Base-by-base conservation (phyloP, 64 coral and sea anemone species). In the Acropora yongei region DNA sequence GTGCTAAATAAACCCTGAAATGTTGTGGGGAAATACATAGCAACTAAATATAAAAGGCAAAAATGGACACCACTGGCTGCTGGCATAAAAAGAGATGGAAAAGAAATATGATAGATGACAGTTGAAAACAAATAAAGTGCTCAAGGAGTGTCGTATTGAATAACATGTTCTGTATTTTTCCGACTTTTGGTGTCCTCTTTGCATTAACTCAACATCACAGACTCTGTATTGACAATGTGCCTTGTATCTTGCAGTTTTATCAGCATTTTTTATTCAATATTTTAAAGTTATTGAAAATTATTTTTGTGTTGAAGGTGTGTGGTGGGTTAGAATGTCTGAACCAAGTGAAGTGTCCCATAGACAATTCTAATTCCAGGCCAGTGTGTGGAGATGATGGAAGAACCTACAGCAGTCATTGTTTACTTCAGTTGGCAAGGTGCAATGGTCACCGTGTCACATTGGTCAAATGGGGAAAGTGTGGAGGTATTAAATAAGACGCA, bases 371-470 rank as follows among this genome's bases (percentile, higher is more conserved):
- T 16, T 9, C 44, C 47, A 87, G 13, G 48, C 83, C 82, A 69
- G 91, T 93, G 6, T 93, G 91, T 80, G 91, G 91, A 41, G 87
- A 74, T 65, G 91, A 93, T 41, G 47, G 76, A 10, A 86, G 74
- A 55, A 93, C 84, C 0, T 93, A 93, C 66, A 75, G 74, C 74
- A 93, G 91, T 80, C 91, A 84, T 11, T 93, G 91, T 47, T 60
- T 79, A 39, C 50, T 93, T 44, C 91, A 93, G 61, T 16, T 75
- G 8, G 91, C 79, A 72, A 93, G 80, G 43, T 93, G 91, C 14
- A 78, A 16, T 51, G 83, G 83, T 10, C 75, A 73, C 75, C 45
- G 43, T 79, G 84, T 93, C n/a, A 51, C 8, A 19, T 58, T 93
- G 91, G 68, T 43, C 19, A 11, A 86, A 6, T 87, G 78, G 65